These are phyloP conservation scores for Coelinius sp. DNA, from an alignment of 2,888 invertebrate species.

Conservation along the genomic window DNA sequence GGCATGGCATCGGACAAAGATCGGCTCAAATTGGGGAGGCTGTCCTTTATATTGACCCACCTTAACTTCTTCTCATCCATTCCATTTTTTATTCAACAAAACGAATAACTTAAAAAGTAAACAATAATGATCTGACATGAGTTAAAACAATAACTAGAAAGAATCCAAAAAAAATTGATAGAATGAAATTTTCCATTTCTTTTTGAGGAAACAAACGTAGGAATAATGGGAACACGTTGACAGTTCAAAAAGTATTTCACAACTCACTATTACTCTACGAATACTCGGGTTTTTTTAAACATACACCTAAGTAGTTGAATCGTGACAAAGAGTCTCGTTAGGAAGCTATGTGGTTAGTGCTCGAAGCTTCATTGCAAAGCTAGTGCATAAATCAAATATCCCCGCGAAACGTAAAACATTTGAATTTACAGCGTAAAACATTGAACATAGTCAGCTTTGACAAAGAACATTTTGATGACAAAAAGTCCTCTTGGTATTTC, in stretches of 20 bases:
- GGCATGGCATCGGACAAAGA: too few relatives aligned
- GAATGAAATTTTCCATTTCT: background rate
- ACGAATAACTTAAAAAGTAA: too few relatives aligned
- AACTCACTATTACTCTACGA: background rate
- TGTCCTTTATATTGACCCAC: too few relatives aligned
- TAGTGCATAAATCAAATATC: background rate
- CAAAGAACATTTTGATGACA: conserved; percentile 30
- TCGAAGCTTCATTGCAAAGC: background rate
- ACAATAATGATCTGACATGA: background rate
- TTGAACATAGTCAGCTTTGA: conserved; percentile 34
- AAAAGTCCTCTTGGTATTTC: conserved; percentile 19
- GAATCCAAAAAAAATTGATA: background rate
- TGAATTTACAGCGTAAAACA: conserved; percentile 27
- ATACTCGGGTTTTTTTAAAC: background rate
- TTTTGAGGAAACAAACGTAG: background rate
- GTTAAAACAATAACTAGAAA: background rate
- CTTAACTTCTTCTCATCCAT: too few relatives aligned
- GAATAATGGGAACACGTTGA: background rate
- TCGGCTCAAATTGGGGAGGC: too few relatives aligned
- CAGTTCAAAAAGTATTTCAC: background rate
- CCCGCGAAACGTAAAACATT: conserved; percentile 12
- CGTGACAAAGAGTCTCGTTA: conserved; percentile 59
- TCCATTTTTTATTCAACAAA: too few relatives aligned
- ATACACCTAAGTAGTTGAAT: conserved; percentile 20
- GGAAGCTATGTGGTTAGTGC: conserved; percentile 53